Percentiles rank a stretch among this genome's conserved stretches.
These are phyloP conservation scores for Hippoglossus hippoglossus DNA, from an alignment of 2,797 vertebrate genomes.

Conservation along the genomic window DNA sequence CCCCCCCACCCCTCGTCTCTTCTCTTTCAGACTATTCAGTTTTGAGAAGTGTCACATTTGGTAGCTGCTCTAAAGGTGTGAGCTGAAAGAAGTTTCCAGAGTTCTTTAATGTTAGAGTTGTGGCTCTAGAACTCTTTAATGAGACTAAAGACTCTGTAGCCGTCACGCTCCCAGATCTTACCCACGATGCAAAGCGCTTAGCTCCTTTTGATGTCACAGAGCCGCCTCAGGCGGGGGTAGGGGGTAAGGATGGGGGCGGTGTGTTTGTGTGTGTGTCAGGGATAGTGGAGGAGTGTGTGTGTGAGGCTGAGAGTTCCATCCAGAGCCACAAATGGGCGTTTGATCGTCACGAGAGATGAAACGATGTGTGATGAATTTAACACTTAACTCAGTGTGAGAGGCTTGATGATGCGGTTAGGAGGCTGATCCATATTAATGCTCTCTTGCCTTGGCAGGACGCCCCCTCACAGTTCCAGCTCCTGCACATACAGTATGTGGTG, in stretches of 20 bases:
- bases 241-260: constrained; percentile 72
- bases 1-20: background rate
- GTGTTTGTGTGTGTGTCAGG: constrained; percentile 66
- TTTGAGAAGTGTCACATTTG: constrained; percentile 55
- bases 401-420: constrained; percentile 76
- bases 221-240: constrained; percentile 75
- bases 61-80: constrained; percentile 56
- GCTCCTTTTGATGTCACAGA: constrained; percentile 84
- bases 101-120: constrained; percentile 76
- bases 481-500: constrained; percentile 23
- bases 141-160: constrained; percentile 82
- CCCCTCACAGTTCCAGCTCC: constrained; percentile 64
- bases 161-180: constrained; percentile 83
- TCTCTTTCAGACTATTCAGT: constrained; percentile 26
- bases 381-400: constrained; percentile 80
- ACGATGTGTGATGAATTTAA: constrained; percentile 80
- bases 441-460: constrained; percentile 62
- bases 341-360: constrained; percentile 83
- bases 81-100: constrained; percentile 71
- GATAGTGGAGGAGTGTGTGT: constrained; percentile 45
- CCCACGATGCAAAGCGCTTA: constrained; percentile 83
- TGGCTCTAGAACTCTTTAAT: constrained; percentile 81
- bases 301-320: constrained; percentile 70
- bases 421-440: constrained; percentile 82
- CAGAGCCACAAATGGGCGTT: constrained; percentile 76